Base-by-base conservation (phyloP, 2,888 invertebrate species). In the Hypercompe scribonia region DNA sequence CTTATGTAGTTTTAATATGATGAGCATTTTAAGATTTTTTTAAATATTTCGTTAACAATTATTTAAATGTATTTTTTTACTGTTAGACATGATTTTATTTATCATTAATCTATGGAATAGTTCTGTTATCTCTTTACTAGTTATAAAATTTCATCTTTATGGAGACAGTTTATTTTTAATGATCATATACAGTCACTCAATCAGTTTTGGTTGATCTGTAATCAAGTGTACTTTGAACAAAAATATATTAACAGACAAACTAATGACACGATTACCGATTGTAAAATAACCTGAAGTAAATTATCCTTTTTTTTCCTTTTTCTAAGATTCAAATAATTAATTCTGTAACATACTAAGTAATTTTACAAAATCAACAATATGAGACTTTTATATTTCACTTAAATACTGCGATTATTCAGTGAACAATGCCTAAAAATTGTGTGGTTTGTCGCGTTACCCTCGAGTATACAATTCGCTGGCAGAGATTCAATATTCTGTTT, bases 401-500 rank as follows among this genome's bases (percentile, higher is more conserved):
- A n/a, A 34, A 5, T 7, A 7, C 11, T 39, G 13, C 31, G 36
- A 11, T 39, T 11, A 13, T 39, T 46, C 33, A 65, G n/a, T 34
- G 15, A 34, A 34, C 28, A 28, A 28, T 50, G 11, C n/a, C 36
- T 46, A 24, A 90, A 91, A 92, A 89, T 91, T 91, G 90, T 92
- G 91, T 89, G 84, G 85, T 89, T 89, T 85, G 84, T 85, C 88
- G 85, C 88, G 87, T 89, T 89, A 88, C 90, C 92, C 92, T 39
- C 78, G 91, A 88, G 92, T 88, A 87, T 87, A 86, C 84, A 91
- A 90, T 90, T 89, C 89, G 89, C 87, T 90, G 87, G 85, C 88
- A 85, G 89, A 89, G 90, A 93, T 92, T 88, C 91, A 92, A 93
- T 93, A 92, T 92, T 88, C 91, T 85, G 89, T 89, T 88, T 87